Evolutionary conservation across 1,140 invertebrate genomes (phyloP).

Genomic region (Holotrichia oblita): DNA sequence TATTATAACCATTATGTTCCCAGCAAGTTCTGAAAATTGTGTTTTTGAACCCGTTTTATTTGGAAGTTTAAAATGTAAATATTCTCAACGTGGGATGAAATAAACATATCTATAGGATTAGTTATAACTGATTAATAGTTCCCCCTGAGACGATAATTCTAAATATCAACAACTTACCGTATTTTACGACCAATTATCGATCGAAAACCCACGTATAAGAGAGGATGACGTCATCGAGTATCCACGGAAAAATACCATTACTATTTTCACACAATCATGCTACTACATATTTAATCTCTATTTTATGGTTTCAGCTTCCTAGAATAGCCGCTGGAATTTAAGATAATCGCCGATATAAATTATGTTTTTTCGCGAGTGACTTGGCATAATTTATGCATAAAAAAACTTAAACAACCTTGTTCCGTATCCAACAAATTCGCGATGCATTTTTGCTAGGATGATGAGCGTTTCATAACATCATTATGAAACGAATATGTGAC

Average conservation of each 20-base stretch:
- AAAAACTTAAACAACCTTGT: not conserved
- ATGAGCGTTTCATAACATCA: not conserved
- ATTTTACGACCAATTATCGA: slow-evolving; percentile 5
- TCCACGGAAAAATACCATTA: not conserved
- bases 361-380: not conserved
- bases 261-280: not conserved
- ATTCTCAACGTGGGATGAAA: too few species aligned
- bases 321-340: slow-evolving; percentile 6
- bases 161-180: not conserved
- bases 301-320: slow-evolving; percentile 1
- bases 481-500: not conserved
- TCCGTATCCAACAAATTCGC: not conserved
- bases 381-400: not conserved
- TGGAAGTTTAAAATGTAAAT: too few species aligned
- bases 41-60: too few species aligned
- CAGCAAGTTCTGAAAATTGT: too few species aligned
- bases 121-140: too few species aligned
- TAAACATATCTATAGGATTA: too few species aligned
- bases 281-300: not conserved
- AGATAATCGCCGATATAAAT: not conserved
- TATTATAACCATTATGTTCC: too few species aligned
- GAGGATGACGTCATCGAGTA: not conserved
- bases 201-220: not conserved
- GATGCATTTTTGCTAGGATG: not conserved
- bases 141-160: not conserved